Evolutionary conservation across 2,113 vertebrate species (phyloP), one percentile per base, ranked within the genome.

Genomic region (Silurus glanis): DNA sequence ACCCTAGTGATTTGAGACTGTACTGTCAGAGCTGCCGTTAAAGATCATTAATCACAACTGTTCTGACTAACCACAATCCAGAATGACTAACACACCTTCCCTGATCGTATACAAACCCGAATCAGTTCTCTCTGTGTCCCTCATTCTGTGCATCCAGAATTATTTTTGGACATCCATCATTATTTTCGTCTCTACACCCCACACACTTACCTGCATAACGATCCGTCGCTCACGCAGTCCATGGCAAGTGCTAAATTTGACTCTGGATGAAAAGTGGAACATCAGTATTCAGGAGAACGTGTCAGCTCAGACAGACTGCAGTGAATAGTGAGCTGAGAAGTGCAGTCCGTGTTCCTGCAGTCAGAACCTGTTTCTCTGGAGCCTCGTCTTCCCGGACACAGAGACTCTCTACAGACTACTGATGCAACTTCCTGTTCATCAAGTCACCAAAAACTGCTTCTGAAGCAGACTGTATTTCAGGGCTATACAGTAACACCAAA

Each of bases 221-320:
- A 80, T 80, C 78, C 2, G 7, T 14, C 37, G 16, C 56, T 28
- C 59, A 56, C 25, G 5, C 6, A 59, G 28, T 59, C 28, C 16
- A 19, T 58, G 23, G 23, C 85, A 51, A 6, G 55, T 19, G 25
- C 53, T 81, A 67, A 86, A 37, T 79, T 61, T 86, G 85, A 64
- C 78, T 72, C 85, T 49, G 78, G 37, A 81, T 21, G 53, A 51
- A 66, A 81, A 59, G 64, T 61, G 37, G 37, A 71, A 59, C 76
- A 80, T 86, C 78, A 51, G 76, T 81, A 86, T 81, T 86, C 85
- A 86, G 64, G 78, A 86, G 51, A 81, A 81, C 21, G 3, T 69
- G 53, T 81, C 55, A 16, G 84, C 66, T 86, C 59, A 37, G 53
- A 86, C 84, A 69, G 76, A 78, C n/a, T 10, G 72, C 9, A 28